Evolutionary conservation across 2,113 vertebrate genomes (phyloP), one percentile per base, ranked within the genome.

Genomic region (Albula goreensis): DNA sequence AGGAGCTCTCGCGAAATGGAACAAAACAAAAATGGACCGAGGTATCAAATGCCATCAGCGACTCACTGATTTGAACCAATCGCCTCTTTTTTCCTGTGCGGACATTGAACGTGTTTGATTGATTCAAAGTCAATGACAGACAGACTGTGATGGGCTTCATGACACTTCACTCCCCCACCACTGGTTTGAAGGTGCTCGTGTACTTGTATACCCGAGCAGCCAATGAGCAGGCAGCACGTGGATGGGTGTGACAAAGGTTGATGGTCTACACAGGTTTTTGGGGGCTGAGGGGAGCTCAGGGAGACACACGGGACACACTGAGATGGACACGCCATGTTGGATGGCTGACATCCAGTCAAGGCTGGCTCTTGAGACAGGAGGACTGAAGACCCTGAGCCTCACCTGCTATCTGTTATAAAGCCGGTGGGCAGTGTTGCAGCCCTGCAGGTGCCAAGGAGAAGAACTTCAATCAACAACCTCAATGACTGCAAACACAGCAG

Each of bases 321-420:
- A 85, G 66, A 88, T 88, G 81, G 85, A 83, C 85, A 82, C 83
- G 82, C 60, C 19, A 83, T 89, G 86, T 80, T 80, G 81, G 88
- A 80, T 83, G 74, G 77, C 63, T 87, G 87, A 84, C 85, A 83
- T 85, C 86, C 88, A 50, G 80, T 78, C 66, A 81, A n/a, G 63
- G 63, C 22, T 13, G 80, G 78, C 86, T 85, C 57, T 52, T 86
- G 80, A 50, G 60, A 8, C 53, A 60, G 56, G 56, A 63, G 83
- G 83, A 86, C 85, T 84, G 84, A 85, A 84, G 89, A 85, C 51
- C 63, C 10, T 86, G 88, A 80, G 91, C 81, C 89, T 89, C 88
- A 96, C 95, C 94, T 96, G 95, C 94, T 95, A 92, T 95, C 94
- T 90, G 89, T 90, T 89, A 95, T 95, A 89, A 95, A 90, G 90